Base-by-base conservation (phyloP, 2,797 vertebrate genomes). In the Mus minutoides region DNA sequence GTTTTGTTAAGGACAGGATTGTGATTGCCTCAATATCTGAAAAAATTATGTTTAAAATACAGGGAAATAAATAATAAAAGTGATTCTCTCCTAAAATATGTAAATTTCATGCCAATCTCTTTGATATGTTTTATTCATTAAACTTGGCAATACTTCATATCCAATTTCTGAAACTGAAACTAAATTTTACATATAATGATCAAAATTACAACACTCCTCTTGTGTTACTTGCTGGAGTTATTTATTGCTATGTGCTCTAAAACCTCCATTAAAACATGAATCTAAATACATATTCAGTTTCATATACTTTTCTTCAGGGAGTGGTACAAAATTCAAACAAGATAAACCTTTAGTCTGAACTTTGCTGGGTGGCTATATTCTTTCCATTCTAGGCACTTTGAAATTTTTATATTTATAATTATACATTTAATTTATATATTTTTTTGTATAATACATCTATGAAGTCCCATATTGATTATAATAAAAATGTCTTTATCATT, bases 21-120 rank as follows among this genome's bases (percentile, higher is more conserved):
- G 2, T 78, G 67, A 92, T 82, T 75, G 10, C 7, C 80, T 88
- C 9, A 82, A 9, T 90, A 6, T 88, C 12, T 84, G 87, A 96
- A 95, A 90, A 92, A 94, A 26, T 86, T 88, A 67, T 62, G 6
- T 60, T 90, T 92, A 85, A 64, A 87, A 52, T 91, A 77, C 40
- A 82, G 26, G 54, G 31, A 19, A 69, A 71, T 71, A 71, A 21
- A 71, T 37, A 71, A 37, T 37, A 71, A 71, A 69, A 71, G 19
- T n/a, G 34, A 71, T 71, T 60, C 58, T 80, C 67, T 5, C 4
- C 22, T 85, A 14, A 78, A 52, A 87, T 90, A 43, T 64, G 8
- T 29, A 78, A 73, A 52, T 26, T 26, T 0, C 2, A 31, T 22
- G 22, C 31, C 76, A 46, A 60, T 58, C 17, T 64, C 17, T 92